These are phyloP conservation scores for Tenualosa thibaudeaui DNA, from an alignment of 2,797 vertebrate species.

Conservation along the genomic window DNA sequence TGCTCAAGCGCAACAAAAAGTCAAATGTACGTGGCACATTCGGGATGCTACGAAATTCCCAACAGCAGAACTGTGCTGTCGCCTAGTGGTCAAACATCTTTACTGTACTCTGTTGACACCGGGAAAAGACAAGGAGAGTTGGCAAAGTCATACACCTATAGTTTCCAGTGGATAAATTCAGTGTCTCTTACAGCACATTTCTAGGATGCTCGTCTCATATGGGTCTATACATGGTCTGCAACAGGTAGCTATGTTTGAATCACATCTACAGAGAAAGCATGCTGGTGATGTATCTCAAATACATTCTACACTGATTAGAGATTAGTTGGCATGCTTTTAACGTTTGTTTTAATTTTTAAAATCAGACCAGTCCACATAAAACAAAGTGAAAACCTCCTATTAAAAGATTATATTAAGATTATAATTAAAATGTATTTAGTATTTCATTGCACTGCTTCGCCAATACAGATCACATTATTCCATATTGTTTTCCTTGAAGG, in stretches of 20 bases:
- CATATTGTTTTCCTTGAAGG: constrained; percentile 35
- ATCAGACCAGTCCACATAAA: background rate
- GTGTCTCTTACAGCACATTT: too few species aligned
- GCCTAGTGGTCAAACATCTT: constrained; percentile 6
- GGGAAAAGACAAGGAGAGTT: too few species aligned
- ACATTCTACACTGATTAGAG: too few species aligned
- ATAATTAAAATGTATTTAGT: background rate
- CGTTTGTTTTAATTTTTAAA: background rate
- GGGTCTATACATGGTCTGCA: too few species aligned
- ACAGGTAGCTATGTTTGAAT: too few species aligned
- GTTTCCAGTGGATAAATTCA: too few species aligned
- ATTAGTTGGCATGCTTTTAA: too few species aligned
- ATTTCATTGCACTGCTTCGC: background rate
- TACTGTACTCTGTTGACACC: background rate
- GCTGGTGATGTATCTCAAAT: too few species aligned
- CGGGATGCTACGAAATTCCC: background rate
- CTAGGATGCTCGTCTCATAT: too few species aligned
- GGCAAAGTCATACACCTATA: too few species aligned
- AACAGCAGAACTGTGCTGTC: background rate
- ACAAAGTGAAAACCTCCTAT: background rate
- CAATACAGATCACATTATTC: constrained; percentile 25
- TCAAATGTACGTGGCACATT: background rate
- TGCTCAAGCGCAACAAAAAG: background rate
- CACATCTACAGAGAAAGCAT: too few species aligned
- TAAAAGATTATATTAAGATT: background rate